Conservation (phyloP, 2,113 vertebrate genomes). For the Noturus placidus region DNA sequence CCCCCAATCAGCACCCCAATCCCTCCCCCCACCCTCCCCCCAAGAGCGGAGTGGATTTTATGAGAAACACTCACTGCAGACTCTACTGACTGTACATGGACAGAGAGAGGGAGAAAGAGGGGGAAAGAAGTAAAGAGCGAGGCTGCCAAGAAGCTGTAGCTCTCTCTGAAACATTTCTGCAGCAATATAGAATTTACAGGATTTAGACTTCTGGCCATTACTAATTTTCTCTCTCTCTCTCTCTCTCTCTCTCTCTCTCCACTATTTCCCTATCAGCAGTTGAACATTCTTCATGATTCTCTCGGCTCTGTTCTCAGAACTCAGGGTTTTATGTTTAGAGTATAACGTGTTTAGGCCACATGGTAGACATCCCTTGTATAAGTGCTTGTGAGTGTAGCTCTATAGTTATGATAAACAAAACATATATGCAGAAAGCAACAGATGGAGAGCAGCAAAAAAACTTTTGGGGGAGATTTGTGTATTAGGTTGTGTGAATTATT, state of each 20-base stretch:
- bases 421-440: too few species aligned
- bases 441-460: too few species aligned
- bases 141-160: background rate
- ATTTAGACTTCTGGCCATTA: constrained; percentile 5
- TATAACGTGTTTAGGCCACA: too few species aligned
- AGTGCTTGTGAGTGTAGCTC: background rate
- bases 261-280: background rate
- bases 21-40: background rate
- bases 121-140: background rate
- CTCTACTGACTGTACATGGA: constrained; percentile 26
- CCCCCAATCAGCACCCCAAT: background rate
- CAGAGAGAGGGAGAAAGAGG: constrained; percentile 27
- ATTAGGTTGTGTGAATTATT: background rate
- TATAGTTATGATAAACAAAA: too few species aligned
- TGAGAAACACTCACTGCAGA: constrained; percentile 44
- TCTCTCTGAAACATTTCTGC: background rate
- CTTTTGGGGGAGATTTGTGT: too few species aligned
- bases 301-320: background rate
- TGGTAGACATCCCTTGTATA: background rate
- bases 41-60: constrained; percentile 25
- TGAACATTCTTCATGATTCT: constrained; percentile 9
- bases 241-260: background rate
- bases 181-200: background rate
- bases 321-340: background rate
- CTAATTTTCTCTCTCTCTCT: background rate